phyloP scores from a whole-genome alignment of 2,113 vertebrate genomes.

The Tyto alba region DNA sequence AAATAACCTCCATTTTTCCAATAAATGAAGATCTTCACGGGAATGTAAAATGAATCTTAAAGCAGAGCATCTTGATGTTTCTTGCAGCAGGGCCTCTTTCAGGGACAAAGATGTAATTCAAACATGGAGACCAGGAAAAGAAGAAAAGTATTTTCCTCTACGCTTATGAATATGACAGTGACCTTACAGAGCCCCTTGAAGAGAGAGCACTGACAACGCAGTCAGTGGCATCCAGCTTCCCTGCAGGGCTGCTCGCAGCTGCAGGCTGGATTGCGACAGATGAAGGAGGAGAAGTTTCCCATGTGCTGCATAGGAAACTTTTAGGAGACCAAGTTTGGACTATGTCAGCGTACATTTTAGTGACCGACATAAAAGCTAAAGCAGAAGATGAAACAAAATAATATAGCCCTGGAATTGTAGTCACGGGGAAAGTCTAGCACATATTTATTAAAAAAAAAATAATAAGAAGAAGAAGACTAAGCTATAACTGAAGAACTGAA shows the following conservation, averaged over 20 bases:
- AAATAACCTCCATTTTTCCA: constrained; percentile 45
- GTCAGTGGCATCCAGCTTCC: constrained; percentile 19
- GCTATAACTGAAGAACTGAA: neutral
- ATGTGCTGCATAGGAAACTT: neutral
- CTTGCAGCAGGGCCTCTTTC: constrained; percentile 15
- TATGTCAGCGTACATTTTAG: fast-evolving
- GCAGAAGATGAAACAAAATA: neutral
- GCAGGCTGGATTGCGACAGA: neutral
- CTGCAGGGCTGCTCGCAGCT: constrained; percentile 2
- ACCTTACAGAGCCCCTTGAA: neutral
- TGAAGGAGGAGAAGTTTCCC: neutral
- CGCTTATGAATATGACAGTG: neutral
- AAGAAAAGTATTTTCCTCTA: neutral
- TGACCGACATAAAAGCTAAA: neutral
- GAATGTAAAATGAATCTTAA: constrained; percentile 12
- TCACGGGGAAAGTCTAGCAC: neutral
- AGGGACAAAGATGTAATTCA: constrained; percentile 39
- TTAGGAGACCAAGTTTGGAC: neutral
- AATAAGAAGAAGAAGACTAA: neutral
- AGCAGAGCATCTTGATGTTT: constrained; percentile 1
- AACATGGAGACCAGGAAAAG: neutral
- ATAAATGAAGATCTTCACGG: constrained; percentile 28
- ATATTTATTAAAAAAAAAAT: neutral
- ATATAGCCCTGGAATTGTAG: neutral
- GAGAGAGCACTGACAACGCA: neutral